These are phyloP conservation scores for Montipora cactus DNA, from an alignment of 64 coral and sea anemone genomes.

Conservation along the genomic window DNA sequence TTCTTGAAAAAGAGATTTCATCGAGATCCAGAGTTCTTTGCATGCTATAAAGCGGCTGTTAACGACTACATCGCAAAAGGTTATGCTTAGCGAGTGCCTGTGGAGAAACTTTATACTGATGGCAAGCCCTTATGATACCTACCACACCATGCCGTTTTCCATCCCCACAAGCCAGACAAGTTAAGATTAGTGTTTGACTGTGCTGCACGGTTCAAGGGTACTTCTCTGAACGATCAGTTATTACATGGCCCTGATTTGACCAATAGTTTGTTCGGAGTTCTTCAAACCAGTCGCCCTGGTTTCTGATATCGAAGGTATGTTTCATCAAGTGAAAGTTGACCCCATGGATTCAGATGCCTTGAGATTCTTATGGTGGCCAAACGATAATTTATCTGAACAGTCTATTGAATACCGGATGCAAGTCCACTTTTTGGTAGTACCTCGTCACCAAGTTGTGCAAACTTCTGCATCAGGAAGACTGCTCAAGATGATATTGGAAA, in stretches of 20 bases:
- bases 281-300: conserved; percentile 21
- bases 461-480: conserved; percentile 43
- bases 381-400: conserved; percentile 36
- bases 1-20: too few species aligned
- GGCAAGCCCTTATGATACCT: conserved; percentile 27
- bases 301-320: conserved; percentile 56
- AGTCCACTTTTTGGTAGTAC: conserved; percentile 63
- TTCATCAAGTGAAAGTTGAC: conserved; percentile 63
- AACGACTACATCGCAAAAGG: too few species aligned
- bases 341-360: conserved; percentile 48
- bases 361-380: conserved; percentile 76
- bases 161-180: conserved; percentile 48
- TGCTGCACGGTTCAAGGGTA: too few species aligned
- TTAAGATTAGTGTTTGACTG: not conserved
- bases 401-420: conserved; percentile 48
- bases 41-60: too few species aligned
- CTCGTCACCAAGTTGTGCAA: conserved; percentile 49
- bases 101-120: too few species aligned
- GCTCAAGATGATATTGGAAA: conserved; percentile 3
- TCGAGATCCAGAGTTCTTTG: too few species aligned
- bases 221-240: too few species aligned
- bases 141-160: conserved; percentile 43
- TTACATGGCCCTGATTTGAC: too few species aligned
- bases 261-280: too few species aligned
- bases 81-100: too few species aligned